Evolutionary conservation across 1,140 invertebrate species (phyloP).

Genomic region (Penaeus indicus): DNA sequence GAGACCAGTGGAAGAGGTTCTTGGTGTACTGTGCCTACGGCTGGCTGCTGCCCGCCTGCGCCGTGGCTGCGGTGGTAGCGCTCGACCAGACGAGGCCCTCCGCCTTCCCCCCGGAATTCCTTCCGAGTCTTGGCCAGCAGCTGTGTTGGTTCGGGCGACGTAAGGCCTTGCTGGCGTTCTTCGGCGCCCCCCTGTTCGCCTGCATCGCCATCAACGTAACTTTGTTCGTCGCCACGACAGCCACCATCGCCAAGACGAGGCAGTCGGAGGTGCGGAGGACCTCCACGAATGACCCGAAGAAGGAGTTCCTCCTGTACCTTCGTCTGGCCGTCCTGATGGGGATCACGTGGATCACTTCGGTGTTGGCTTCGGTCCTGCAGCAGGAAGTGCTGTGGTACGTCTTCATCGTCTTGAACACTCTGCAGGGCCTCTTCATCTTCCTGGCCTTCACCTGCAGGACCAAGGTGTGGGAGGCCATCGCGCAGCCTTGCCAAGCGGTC

Average conservation of each 20-base stretch:
- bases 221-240: constrained; percentile 72
- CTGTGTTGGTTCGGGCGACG: constrained; percentile 74
- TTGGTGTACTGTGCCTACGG: constrained; percentile 12
- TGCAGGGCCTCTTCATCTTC: too few species aligned
- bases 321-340: constrained; percentile 74
- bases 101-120: background rate
- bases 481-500: background rate
- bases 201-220: constrained; percentile 72
- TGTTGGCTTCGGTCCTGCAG: too few species aligned
- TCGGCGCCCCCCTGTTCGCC: constrained; percentile 72
- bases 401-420: too few species aligned
- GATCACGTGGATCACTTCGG: constrained; percentile 71
- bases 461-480: constrained; percentile 20
- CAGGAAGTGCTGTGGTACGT: too few species aligned
- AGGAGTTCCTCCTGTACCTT: constrained; percentile 74
- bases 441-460: constrained; percentile 74
- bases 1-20: constrained; percentile 9
- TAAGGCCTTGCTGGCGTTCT: constrained; percentile 73
- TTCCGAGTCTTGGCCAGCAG: background rate
- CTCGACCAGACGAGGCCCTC: background rate
- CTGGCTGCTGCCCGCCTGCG: background rate
- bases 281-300: constrained; percentile 63
- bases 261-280: constrained; percentile 59
- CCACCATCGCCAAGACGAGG: constrained; percentile 73
- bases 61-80: background rate